These are phyloP conservation scores for Siderastrea siderea DNA, from an alignment of 92 coral and sea anemone species.

Conservation along the genomic window DNA sequence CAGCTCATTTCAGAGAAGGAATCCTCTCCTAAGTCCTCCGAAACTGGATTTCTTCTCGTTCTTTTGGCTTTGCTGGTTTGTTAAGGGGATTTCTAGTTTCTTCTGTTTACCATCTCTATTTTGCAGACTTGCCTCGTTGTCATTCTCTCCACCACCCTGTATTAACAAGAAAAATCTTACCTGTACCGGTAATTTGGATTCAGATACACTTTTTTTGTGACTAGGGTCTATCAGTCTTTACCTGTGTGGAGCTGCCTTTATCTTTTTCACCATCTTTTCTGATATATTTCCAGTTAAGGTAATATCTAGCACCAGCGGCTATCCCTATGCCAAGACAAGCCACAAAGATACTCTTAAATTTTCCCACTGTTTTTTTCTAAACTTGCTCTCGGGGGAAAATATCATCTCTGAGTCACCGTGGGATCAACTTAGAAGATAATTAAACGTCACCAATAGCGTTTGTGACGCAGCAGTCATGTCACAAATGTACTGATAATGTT, in stretches of 20 bases:
- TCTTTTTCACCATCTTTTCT: neutral
- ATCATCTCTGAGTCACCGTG: neutral
- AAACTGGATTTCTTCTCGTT: neutral
- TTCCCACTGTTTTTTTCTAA: slow-evolving; percentile 8
- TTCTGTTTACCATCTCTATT: neutral
- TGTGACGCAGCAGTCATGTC: neutral
- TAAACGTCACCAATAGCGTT: neutral
- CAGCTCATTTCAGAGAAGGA: neutral
- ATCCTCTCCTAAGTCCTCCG: slow-evolving; percentile 23
- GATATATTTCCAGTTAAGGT: slow-evolving; percentile 15
- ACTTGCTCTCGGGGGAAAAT: neutral
- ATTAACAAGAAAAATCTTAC: neutral
- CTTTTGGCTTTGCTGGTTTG: neutral
- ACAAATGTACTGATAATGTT: neutral
- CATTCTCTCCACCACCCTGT: neutral
- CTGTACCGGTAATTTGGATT: too few relatives aligned
- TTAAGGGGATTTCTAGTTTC: neutral
- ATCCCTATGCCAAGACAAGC: slow-evolving; percentile 22
- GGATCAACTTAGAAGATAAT: neutral
- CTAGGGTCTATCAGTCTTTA: neutral
- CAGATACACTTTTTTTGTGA: too few relatives aligned
- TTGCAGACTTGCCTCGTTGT: neutral
- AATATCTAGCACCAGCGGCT: slow-evolving; percentile 34
- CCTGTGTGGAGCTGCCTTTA: slow-evolving; percentile 1
- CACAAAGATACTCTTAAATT: neutral